Evolutionary conservation across 2,797 vertebrate genomes (phyloP).

Genomic region (Falco novaeseelandiae): DNA sequence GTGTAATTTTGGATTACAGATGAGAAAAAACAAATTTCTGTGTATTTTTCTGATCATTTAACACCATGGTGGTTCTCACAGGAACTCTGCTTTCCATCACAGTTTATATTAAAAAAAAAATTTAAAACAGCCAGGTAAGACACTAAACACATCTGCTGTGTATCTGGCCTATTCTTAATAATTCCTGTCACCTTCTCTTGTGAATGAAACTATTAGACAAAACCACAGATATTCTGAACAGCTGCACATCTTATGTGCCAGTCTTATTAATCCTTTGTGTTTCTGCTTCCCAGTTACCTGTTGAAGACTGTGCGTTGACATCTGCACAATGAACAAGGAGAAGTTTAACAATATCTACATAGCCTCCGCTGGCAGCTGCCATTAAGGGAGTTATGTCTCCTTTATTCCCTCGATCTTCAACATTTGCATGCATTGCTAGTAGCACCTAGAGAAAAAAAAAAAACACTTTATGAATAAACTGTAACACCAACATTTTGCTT

Average conservation of each 20-base stretch:
- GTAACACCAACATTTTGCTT: background rate
- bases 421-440: conserved; percentile 97
- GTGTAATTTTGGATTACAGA: background rate
- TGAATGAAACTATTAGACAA: background rate
- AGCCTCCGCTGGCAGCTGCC: conserved; percentile 98
- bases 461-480: background rate
- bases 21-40: background rate
- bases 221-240: background rate
- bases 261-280: background rate
- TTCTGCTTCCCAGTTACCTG: conserved; percentile 81
- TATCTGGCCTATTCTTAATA: background rate
- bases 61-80: background rate
- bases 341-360: conserved; percentile 96
- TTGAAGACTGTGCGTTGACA: conserved; percentile 96
- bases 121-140: background rate
- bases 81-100: background rate
- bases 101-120: background rate
- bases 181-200: background rate
- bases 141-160: background rate
- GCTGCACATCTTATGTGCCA: background rate
- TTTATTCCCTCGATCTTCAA: conserved; percentile 97
- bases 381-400: conserved; percentile 98
- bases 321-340: conserved; percentile 96
- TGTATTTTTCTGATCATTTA: background rate
- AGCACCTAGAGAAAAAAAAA: conserved; percentile 83